Base-by-base conservation (phyloP, 2,888 invertebrate genomes). In the Zygaena filipendulae region DNA sequence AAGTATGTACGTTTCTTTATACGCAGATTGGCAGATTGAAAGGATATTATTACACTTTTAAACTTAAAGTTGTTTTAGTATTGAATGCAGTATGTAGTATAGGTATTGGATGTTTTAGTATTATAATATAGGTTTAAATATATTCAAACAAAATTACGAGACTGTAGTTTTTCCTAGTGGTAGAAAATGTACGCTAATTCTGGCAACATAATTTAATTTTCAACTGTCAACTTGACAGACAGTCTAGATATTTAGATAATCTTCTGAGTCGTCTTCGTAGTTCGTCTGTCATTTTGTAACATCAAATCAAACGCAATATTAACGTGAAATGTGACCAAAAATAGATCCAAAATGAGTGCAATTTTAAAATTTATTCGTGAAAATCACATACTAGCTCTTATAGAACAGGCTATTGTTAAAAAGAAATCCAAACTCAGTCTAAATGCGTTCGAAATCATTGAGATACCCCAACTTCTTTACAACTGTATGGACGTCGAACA, bases 321-420 rank as follows among this genome's bases (percentile, higher is more conserved):
- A 48, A 48, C 7, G 16, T 55, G 60, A 51, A 59, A 60, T 59
- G 61, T 53, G 47, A 59, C 50, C 49, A 54, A 53, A 57, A 57
- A 58, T 52, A 57, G 42, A 41, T 27, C 30, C 52, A 77, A 66
- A 70, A 86, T 86, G 85, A 86, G 85, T 75, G 81, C 80, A 49
- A 77, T 87, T 48, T 82, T 85, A 59, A 83, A 86, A 64, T 87
- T 85, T 62, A 83, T 87, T 49, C 86, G 85, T 61, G 82, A 84
- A 62, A 85, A 87, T 55, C 84, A 87, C 49, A 84, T 86, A 51
- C 56, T 86, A 46, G 86, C 86, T 19, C 77, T 85, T 42, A 85
- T 88, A 45, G 87, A 88, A 67, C 82, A 84, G 49, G 86, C 84
- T 6, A 72, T 83, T 32, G 64, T 63, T 16, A 83, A 82, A 47